Evolutionary conservation across 2,797 vertebrate genomes (phyloP).

Genomic region (Typhlichthys eigenmanni): DNA sequence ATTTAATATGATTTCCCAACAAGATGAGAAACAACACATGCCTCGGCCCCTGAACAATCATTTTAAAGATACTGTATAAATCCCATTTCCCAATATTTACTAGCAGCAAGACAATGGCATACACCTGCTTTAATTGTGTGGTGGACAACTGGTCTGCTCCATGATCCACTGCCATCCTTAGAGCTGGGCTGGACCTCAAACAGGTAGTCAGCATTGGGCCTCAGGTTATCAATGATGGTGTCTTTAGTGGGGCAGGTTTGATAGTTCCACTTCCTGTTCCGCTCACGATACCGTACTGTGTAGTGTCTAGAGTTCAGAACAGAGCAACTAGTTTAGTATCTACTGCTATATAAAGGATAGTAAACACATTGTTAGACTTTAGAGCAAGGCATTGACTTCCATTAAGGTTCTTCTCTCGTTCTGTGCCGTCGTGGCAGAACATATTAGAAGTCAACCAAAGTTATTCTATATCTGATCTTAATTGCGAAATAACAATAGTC

Average conservation of each 20-base stretch:
- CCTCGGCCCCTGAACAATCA: constrained; percentile 4
- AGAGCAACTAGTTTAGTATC: constrained; percentile 2
- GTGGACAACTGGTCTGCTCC: constrained; percentile 89
- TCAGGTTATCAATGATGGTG: constrained; percentile 91
- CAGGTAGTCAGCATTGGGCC: constrained; percentile 89
- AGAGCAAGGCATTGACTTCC: too few relatives aligned
- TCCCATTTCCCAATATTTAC: constrained; percentile 2
- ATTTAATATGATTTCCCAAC: constrained; percentile 15
- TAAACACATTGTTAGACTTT: neutral
- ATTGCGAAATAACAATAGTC: too few relatives aligned
- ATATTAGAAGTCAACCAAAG: too few relatives aligned
- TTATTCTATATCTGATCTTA: too few relatives aligned
- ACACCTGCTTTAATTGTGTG: constrained; percentile 73
- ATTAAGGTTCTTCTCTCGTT: too few relatives aligned
- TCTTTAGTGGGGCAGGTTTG: constrained; percentile 93
- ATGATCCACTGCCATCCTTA: constrained; percentile 79
- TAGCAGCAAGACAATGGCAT: neutral
- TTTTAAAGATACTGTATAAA: constrained; percentile 11
- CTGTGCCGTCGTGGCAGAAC: too few relatives aligned
- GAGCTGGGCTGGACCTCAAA: constrained; percentile 88
- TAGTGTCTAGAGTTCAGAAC: constrained; percentile 66
- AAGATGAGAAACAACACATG: constrained; percentile 14
- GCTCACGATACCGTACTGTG: constrained; percentile 87
- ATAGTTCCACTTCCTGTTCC: constrained; percentile 91
- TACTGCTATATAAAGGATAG: neutral